These are phyloP conservation scores for Myotis findleyi DNA, from an alignment of 2,797 vertebrate genomes.

Conservation along the genomic window DNA sequence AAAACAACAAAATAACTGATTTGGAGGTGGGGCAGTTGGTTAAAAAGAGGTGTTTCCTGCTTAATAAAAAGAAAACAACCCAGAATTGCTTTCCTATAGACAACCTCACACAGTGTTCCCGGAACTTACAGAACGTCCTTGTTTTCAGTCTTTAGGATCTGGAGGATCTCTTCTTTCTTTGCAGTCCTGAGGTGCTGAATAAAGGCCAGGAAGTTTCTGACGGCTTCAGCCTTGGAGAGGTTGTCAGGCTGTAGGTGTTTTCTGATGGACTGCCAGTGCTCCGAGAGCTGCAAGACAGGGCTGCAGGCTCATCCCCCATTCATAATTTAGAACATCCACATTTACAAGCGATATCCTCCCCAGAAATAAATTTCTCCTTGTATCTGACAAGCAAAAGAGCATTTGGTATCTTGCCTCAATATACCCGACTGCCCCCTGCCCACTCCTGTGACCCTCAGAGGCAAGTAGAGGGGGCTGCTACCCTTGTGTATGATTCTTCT, in stretches of 20 bases:
- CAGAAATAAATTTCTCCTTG: background rate
- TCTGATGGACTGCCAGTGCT: constrained; percentile 92
- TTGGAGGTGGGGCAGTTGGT: background rate
- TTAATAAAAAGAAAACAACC: background rate
- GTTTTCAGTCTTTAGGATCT: constrained; percentile 92
- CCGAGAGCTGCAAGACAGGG: constrained; percentile 90
- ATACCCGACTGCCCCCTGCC: background rate
- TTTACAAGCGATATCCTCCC: background rate
- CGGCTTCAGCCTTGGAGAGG: constrained; percentile 92
- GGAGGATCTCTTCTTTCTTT: constrained; percentile 93
- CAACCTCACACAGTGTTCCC: background rate
- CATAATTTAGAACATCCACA: background rate
- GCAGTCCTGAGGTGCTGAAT: constrained; percentile 94
- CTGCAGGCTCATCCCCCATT: background rate
- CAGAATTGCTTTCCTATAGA: background rate
- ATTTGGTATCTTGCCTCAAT: background rate
- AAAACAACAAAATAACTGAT: background rate
- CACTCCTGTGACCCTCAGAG: background rate
- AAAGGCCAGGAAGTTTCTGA: constrained; percentile 93
- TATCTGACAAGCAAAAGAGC: background rate
- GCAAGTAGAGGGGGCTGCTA: background rate
- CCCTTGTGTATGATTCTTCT: background rate
- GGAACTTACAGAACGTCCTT: constrained; percentile 93
- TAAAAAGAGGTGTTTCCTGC: background rate
- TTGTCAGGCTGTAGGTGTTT: constrained; percentile 92